Evolutionary conservation across 2,888 invertebrate species (phyloP), one percentile per base, ranked within the genome.

Genomic region (Watsonalla cultraria): DNA sequence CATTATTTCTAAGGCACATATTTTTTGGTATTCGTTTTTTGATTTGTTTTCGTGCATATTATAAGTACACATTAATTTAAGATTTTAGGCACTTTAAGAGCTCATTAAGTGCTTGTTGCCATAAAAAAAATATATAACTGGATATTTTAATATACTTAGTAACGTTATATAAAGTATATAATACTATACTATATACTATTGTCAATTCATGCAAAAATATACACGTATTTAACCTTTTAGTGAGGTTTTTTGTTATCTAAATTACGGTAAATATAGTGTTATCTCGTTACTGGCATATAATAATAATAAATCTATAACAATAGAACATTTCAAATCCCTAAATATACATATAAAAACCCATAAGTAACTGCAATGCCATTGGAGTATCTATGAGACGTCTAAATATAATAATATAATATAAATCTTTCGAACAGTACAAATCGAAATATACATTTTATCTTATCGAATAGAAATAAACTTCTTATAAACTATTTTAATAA

Each of bases 331-430:
- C 5, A 65, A 70, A 67, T 64, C 56, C 70, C 83, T 83, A 80
- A 83, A 83, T 84, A 84, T 84, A 84, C 82, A 83, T 72, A 84
- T 75, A 78, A 68, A 69, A 68, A 67, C 63, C 58, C 66, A 70
- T 84, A 84, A 84, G 83, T 84, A 77, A 71, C 82, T 78, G 67
- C 62, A 68, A 78, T 80, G 82, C 84, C 84, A 77, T 77, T 75
- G 82, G 82, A 83, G 82, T 71, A 55, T 37, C 13, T 2, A 48
- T 35, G 13, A 15, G 37, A 39, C 61, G 59, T 66, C 62, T 54
- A 51, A 56, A 37, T 42, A 47, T 54, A 34, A 45, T 46, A 55
- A 48, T 59, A 57, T 24, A 24, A 24, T 24, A 24, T 24, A 50
- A 47, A 55, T 13, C 51, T 47, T 51, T 51, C 51, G 35, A 35